Base-by-base conservation (phyloP, 2,888 invertebrate species). In the Rugalucina vietnamica region DNA sequence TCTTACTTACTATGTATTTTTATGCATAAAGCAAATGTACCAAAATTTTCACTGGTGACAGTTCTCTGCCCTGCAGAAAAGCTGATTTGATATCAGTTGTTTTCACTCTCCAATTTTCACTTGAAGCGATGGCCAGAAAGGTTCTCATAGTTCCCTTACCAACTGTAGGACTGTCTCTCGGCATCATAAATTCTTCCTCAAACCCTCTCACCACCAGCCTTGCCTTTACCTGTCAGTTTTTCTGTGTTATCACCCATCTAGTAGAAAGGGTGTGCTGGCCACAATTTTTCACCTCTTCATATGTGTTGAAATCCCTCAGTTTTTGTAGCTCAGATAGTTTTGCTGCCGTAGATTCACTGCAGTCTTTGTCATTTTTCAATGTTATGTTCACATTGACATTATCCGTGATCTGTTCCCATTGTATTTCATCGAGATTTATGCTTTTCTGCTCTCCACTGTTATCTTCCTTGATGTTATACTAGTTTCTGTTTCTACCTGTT, bases 21-120 rank as follows among this genome's bases (percentile, higher is more conserved):
- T n/a, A n/a, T n/a, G n/a, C n/a, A n/a, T n/a, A n/a, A n/a, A n/a
- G n/a, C n/a, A n/a, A n/a, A n/a, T n/a, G n/a, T n/a, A n/a, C n/a
- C n/a, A n/a, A n/a, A n/a, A n/a, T n/a, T n/a, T n/a, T n/a, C n/a
- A n/a, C n/a, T n/a, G n/a, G n/a, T n/a, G n/a, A n/a, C n/a, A n/a
- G n/a, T n/a, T n/a, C n/a, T n/a, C n/a, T n/a, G n/a, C n/a, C n/a
- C n/a, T n/a, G n/a, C n/a, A n/a, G n/a, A n/a, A n/a, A n/a, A n/a
- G n/a, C n/a, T n/a, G n/a, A n/a, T n/a, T n/a, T n/a, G n/a, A n/a
- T n/a, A n/a, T 89, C 88, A 12, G 84, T 89, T 12, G 87, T 85
- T 84, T 90, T 88, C 18, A 86, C 75, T 2, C n/a, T 50, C 89
- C 88, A 89, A 18, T 50, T 78, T 29, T 72, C 74, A 49, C 39